phyloP scores from a whole-genome alignment of 2,888 invertebrate species.

The Papilio demoleus region DNA sequence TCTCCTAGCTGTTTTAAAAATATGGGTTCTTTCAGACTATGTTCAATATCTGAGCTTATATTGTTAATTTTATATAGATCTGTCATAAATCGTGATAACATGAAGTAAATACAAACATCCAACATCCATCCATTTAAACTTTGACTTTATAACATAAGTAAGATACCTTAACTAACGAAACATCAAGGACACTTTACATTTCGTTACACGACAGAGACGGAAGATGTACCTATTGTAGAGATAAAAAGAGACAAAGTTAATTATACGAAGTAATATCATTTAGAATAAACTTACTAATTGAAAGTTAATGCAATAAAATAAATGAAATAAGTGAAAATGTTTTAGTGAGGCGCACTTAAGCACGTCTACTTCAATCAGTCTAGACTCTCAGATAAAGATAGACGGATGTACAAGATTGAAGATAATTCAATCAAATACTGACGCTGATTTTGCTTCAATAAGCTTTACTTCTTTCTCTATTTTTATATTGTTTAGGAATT shows the following conservation, averaged over 20 bases:
- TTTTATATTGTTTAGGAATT: too few relatives aligned
- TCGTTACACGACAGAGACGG: slow-evolving; percentile 10
- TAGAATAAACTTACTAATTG: neutral
- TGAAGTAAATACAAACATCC: too few relatives aligned
- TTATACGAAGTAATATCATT: neutral
- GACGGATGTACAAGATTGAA: neutral
- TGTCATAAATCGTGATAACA: too few relatives aligned
- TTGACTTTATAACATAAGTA: too few relatives aligned
- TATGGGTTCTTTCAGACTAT: too few relatives aligned
- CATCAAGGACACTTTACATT: neutral
- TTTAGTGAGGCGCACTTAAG: neutral
- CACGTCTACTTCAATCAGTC: slow-evolving; percentile 12
- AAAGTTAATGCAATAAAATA: neutral
- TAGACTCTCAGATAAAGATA: neutral
- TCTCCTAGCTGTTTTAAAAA: too few relatives aligned
- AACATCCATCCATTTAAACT: too few relatives aligned
- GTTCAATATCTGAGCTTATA: too few relatives aligned
- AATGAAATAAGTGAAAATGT: slow-evolving; percentile 6
- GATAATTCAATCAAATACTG: slow-evolving; percentile 1
- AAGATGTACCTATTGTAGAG: neutral
- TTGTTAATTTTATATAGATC: too few relatives aligned
- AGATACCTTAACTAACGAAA: neutral
- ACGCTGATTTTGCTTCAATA: neutral
- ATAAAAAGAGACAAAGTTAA: neutral
- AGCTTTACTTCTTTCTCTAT: neutral